Evolutionary conservation across 2,797 vertebrate genomes (phyloP), one percentile per base, ranked within the genome.

Genomic region (Danionella dracula): DNA sequence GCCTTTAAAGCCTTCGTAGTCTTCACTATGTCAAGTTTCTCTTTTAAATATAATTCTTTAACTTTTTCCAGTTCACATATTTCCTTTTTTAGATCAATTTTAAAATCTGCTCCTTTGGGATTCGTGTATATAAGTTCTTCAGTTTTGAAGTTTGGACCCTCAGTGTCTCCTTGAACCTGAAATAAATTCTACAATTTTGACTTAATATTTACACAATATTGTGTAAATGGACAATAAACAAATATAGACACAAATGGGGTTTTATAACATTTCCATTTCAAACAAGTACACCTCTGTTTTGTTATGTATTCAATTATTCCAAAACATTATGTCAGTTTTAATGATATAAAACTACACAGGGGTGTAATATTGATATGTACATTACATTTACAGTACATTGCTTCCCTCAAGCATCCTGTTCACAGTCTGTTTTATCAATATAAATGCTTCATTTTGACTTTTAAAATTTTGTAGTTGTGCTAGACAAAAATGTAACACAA

Each of bases 11-110:
- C 41, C 16, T 59, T 27, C 32, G 48, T 69, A 17, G 66, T 23
- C 16, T 50, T 41, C 31, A 72, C 21, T 51, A 61, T 53, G 42
- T 68, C 31, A n/a, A 51, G 45, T 48, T 73, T 60, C 29, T 70
- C 48, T 61, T 20, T 70, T 27, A 56, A 58, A 54, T 46, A 63
- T 1, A 27, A 27, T 45, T 71, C 53, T 56, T 66, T 51, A 40
- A 44, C 49, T 15, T 61, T 46, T 44, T 68, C 49, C 9, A 72
- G 10, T 41, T 73, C 46, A 46, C 16, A 54, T 46, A 23, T 46
- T 63, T 65, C 40, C 38, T 49, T 48, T 11, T 69, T 48, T 50
- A 66, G 27, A 35, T 32, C 34, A 11, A 15, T 16, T 53, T 68
- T n/a, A 45, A 21, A 6, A 12, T 48, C 35, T n/a, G n/a, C n/a